Conservation (phyloP, 2,888 invertebrate genomes). For the Thecophora atra region DNA sequence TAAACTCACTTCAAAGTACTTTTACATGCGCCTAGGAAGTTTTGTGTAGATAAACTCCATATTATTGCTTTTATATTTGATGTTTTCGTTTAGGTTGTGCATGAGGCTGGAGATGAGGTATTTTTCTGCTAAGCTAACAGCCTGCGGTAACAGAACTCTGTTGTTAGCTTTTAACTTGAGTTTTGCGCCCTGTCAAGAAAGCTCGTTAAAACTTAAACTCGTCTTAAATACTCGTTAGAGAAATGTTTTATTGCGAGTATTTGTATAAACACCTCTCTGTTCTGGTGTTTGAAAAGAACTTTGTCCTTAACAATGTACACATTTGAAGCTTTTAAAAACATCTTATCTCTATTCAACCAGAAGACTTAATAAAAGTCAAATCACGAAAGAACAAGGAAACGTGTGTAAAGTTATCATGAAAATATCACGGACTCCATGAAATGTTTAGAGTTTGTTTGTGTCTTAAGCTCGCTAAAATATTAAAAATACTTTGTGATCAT, state of each 20-base stretch:
- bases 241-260: background rate
- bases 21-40: no score
- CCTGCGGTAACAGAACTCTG: background rate
- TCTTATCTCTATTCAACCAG: no score
- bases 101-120: no score
- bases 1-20: no score
- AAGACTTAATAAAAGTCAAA: background rate
- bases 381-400: background rate
- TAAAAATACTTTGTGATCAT: background rate
- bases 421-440: no score
- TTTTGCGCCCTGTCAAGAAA: no score
- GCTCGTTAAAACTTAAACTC: no score
- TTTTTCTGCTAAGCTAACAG: background rate
- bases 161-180: constrained; percentile 1
- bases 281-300: background rate
- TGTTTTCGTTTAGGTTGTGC: no score
- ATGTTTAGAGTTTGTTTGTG: background rate
- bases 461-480: background rate
- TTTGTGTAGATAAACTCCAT: no score
- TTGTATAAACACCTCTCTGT: background rate
- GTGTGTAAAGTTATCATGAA: background rate
- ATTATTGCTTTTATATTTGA: no score
- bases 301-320: background rate
- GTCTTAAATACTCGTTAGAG: background rate
- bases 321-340: background rate